A percentile compares a stretch with the other conserved stretches of the same genome.
These are phyloP conservation scores for Gastrophysa polygoni DNA, from an alignment of 2,888 invertebrate species.

Conservation along the genomic window DNA sequence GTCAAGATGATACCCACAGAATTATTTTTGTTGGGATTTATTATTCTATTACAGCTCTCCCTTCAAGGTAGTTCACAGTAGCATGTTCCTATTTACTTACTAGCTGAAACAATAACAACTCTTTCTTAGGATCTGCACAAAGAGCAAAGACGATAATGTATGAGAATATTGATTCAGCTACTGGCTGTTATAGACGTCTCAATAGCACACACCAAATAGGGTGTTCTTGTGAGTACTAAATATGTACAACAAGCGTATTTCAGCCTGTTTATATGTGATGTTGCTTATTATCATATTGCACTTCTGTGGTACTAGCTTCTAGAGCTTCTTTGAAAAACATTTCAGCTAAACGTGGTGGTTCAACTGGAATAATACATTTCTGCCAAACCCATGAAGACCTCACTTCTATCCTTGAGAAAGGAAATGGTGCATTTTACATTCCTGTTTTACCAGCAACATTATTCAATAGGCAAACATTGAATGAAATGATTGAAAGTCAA, in stretches of 20 bases:
- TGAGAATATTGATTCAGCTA: conserved; percentile 70
- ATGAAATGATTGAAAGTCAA: conserved; percentile 61
- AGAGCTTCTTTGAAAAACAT: conserved; percentile 10
- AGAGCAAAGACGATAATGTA: conserved; percentile 84
- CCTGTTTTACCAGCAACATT: conserved; percentile 71
- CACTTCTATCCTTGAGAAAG: conserved; percentile 72
- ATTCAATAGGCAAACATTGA: conserved; percentile 63
- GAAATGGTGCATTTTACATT: conserved; percentile 81
- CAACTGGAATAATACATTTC: conserved; percentile 85
- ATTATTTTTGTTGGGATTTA: too few species aligned
- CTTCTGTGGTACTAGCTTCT: not conserved
- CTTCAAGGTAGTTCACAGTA: not conserved
- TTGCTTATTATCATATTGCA: not conserved
- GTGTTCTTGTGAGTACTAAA: conserved; percentile 80
- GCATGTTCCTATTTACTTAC: too few species aligned
- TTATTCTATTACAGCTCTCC: not conserved
- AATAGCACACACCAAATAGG: conserved; percentile 96
- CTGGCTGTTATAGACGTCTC: conserved; percentile 85
- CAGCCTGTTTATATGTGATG: too few species aligned
- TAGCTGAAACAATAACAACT: too few species aligned
- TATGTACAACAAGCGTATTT: too few species aligned
- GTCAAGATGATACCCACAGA: too few species aligned
- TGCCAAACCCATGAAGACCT: conserved; percentile 69
- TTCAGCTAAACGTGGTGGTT: conserved; percentile 75
- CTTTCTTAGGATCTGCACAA: conserved; percentile 60